These are phyloP conservation scores for Gavialis gangeticus DNA, from an alignment of 2,113 vertebrate species.

Conservation along the genomic window DNA sequence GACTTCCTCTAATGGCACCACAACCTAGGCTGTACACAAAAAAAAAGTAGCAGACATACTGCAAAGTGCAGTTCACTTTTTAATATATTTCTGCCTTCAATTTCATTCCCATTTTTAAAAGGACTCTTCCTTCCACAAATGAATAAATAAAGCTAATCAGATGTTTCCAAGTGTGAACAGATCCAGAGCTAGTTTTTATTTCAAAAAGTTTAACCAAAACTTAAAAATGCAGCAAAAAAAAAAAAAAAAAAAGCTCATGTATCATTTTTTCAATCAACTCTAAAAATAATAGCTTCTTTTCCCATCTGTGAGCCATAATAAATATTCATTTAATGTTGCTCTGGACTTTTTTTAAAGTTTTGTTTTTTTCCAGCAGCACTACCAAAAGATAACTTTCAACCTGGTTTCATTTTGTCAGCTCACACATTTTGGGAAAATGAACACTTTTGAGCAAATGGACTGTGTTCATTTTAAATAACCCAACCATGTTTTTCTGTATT, in stretches of 20 bases:
- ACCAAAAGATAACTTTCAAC: background rate
- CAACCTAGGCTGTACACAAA: rapidly evolving
- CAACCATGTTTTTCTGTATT: background rate
- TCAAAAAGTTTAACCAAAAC: background rate
- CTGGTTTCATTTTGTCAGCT: background rate
- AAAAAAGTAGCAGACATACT: background rate
- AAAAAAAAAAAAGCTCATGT: background rate
- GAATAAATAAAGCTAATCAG: background rate
- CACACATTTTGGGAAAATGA: background rate
- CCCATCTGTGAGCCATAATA: background rate
- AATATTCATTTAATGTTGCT: background rate
- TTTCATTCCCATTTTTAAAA: background rate
- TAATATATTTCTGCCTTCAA: background rate
- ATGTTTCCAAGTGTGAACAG: background rate
- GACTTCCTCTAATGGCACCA: background rate
- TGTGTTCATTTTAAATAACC: background rate
- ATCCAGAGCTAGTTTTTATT: background rate
- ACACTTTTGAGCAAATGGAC: background rate
- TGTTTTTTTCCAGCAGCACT: background rate
- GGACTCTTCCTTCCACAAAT: background rate
- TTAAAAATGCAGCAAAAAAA: background rate
- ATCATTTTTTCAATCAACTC: background rate
- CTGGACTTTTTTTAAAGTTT: background rate
- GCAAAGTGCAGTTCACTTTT: rapidly evolving
- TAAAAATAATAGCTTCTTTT: conserved; percentile 3